These are phyloP conservation scores for Plutomurus gul DNA, from an alignment of 1,140 invertebrate species.

Conservation along the genomic window DNA sequence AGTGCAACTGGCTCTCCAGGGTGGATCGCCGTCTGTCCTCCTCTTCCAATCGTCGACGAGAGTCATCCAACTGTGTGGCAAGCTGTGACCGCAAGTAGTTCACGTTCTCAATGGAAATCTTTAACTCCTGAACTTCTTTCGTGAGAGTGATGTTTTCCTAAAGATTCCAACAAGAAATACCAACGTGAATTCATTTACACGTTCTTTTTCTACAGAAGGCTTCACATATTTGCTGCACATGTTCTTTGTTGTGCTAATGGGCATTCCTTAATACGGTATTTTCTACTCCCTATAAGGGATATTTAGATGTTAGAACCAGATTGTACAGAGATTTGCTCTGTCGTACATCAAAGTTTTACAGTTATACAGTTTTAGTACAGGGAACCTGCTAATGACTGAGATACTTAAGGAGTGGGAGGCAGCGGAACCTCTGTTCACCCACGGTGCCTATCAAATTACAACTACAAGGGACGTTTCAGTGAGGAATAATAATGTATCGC, in stretches of 20 bases:
- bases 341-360: no score
- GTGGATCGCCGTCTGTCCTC: conserved; percentile 86
- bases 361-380: no score
- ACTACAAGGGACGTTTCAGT: not conserved
- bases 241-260: conserved; percentile 13
- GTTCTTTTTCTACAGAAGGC: not conserved
- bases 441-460: not conserved
- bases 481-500: not conserved
- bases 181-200: not conserved
- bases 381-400: no score
- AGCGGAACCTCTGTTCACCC: no score
- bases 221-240: not conserved
- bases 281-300: no score
- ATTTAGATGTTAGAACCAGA: no score
- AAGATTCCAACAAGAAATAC: conserved; percentile 34
- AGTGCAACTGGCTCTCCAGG: conserved; percentile 83
- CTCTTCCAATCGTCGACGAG: conserved; percentile 89
- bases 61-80: conserved; percentile 86
- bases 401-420: no score
- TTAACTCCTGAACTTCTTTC: conserved; percentile 92
- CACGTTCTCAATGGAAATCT: conserved; percentile 90
- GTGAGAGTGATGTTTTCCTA: conserved; percentile 89
- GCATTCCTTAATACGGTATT: no score
- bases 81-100: conserved; percentile 86
- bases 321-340: no score